Conservation (phyloP, 2,888 invertebrate genomes). For the Operophtera brumata region DNA sequence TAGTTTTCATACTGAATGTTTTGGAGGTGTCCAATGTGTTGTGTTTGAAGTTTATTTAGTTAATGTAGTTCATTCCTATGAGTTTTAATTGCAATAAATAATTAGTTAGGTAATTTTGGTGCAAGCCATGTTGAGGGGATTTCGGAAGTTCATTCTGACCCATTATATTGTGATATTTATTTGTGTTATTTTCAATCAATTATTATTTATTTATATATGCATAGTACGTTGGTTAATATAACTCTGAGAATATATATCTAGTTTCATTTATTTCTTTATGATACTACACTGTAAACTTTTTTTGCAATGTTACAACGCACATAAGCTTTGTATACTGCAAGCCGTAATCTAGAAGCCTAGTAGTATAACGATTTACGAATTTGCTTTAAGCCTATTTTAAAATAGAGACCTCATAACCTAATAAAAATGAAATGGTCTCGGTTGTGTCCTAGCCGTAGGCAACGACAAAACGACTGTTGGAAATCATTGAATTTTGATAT, state of each 20-base stretch:
- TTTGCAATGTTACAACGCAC: too few relatives aligned
- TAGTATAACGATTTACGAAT: too few relatives aligned
- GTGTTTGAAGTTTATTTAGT: constrained; percentile 13
- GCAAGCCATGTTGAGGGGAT: constrained; percentile 22
- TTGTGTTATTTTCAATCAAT: constrained; percentile 22
- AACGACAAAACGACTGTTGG: too few relatives aligned
- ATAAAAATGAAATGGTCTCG: too few relatives aligned
- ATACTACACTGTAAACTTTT: too few relatives aligned
- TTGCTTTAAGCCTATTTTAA: too few relatives aligned
- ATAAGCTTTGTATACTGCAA: too few relatives aligned
- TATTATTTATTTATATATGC: constrained; percentile 25
- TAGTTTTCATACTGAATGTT: constrained; percentile 19
- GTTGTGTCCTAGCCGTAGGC: too few relatives aligned
- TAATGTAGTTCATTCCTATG: constrained; percentile 23
- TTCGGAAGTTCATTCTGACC: constrained; percentile 16
- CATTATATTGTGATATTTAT: constrained; percentile 31
- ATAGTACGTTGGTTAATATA: constrained; percentile 26
- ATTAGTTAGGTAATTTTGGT: constrained; percentile 24
- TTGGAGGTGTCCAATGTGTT: constrained; percentile 7
- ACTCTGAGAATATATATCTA: constrained; percentile 15
- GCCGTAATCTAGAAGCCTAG: too few relatives aligned
- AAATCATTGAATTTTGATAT: too few relatives aligned
- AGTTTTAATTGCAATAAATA: constrained; percentile 18
- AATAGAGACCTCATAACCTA: too few relatives aligned
- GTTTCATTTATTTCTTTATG: constrained; percentile 5